These are phyloP conservation scores for Amblyopsis hoosieri DNA, from an alignment of 2,797 vertebrate species.

Conservation along the genomic window DNA sequence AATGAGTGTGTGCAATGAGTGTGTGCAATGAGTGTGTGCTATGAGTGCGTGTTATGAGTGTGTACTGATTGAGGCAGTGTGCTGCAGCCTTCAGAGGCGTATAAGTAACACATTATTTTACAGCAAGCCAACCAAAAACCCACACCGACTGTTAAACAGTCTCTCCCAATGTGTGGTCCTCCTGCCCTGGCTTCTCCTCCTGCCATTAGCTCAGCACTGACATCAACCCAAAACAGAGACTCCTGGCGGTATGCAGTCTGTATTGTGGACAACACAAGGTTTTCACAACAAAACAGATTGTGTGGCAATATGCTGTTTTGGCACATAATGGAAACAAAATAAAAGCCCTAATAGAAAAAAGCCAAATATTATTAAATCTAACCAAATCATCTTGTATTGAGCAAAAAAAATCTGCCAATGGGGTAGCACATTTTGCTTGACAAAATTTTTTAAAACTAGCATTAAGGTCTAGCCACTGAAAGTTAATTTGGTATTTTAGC, in stretches of 20 bases:
- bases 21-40: no score
- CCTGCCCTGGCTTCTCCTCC: conserved; percentile 26
- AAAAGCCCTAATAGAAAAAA: no score
- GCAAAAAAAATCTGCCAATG: no score
- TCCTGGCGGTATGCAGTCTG: background rate
- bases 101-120: conserved; percentile 63
- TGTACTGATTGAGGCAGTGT: conserved; percentile 23
- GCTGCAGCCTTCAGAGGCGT: conserved; percentile 50
- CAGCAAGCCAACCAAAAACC: conserved; percentile 58
- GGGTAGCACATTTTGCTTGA: no score
- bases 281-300: background rate
- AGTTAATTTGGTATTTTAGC: no score
- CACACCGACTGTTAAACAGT: conserved; percentile 53
- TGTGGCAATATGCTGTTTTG: no score
- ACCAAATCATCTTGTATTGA: no score
- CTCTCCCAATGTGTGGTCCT: conserved; percentile 66
- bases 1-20: conserved; percentile 34
- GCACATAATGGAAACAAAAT: no score
- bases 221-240: conserved; percentile 32
- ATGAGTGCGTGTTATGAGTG: no score
- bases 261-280: background rate
- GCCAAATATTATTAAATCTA: no score
- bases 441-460: no score
- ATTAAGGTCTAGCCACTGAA: no score
- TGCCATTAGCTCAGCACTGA: background rate